phyloP scores from a whole-genome alignment of 2,113 vertebrate genomes.

The Etheostoma cragini region DNA sequence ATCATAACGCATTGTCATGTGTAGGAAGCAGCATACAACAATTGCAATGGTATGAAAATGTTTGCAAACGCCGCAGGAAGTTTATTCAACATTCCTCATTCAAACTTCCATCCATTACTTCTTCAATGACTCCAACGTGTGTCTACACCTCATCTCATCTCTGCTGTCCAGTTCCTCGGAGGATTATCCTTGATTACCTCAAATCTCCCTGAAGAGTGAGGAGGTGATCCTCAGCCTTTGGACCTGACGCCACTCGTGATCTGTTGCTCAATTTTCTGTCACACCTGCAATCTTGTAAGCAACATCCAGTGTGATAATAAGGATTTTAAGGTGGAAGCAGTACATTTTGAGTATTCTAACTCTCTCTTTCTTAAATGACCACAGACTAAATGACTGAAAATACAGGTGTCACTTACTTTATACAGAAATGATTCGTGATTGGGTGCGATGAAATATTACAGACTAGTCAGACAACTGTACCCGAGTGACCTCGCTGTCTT shows the following conservation, averaged over 20 bases:
- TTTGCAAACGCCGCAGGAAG: slow-evolving; percentile 14
- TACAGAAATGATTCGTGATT: too few relatives aligned
- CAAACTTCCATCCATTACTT: slow-evolving; percentile 1
- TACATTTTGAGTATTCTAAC: too few relatives aligned
- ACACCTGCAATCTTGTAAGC: slow-evolving; percentile 14
- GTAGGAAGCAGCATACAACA: not conserved
- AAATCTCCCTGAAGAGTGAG: not conserved
- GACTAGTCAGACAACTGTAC: not conserved
- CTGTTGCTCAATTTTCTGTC: not conserved
- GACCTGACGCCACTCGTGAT: slow-evolving; percentile 11
- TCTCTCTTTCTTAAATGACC: too few relatives aligned
- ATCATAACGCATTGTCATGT: too few relatives aligned
- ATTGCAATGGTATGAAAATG: not conserved
- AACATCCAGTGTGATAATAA: not conserved
- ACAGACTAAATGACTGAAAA: too few relatives aligned
- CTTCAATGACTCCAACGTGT: slow-evolving; percentile 19
- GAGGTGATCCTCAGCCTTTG: slow-evolving; percentile 23
- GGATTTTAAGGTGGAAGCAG: not conserved
- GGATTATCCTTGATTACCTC: slow-evolving; percentile 17
- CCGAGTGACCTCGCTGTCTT: not conserved
- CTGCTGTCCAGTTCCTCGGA: slow-evolving; percentile 7
- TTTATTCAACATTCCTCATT: slow-evolving; percentile 14
- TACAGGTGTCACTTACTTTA: too few relatives aligned
- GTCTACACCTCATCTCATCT: slow-evolving; percentile 16
- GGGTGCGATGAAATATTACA: too few relatives aligned